Evolutionary conservation across 2,888 invertebrate species (phyloP).

Genomic region (Encarsia formosa): DNA sequence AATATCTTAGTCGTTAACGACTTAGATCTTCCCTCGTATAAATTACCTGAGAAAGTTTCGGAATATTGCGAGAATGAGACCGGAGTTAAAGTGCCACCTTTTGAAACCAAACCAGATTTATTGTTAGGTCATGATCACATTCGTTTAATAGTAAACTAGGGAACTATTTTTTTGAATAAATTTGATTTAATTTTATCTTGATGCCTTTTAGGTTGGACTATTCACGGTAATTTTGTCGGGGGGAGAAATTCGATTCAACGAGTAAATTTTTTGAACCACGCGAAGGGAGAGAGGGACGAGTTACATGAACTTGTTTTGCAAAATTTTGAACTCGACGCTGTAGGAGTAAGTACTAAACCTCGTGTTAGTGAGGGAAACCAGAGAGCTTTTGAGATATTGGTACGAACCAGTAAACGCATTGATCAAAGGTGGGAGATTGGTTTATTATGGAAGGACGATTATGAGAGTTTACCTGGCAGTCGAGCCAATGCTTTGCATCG

Average conservation of each 20-base stretch:
- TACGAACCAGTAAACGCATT: background rate
- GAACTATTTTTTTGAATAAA: background rate
- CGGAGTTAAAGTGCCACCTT: background rate
- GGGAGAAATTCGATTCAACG: no score
- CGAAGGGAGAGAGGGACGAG: no score
- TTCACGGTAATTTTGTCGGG: background rate
- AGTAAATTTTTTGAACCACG: no score
- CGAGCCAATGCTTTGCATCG: background rate
- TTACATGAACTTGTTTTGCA: no score
- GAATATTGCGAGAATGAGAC: background rate
- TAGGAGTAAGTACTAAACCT: no score
- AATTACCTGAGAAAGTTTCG: background rate
- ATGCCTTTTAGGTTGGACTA: background rate
- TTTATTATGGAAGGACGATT: background rate
- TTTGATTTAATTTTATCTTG: background rate
- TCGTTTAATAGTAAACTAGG: background rate
- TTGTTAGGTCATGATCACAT: constrained; percentile 1
- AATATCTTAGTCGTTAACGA: background rate
- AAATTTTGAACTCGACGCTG: no score
- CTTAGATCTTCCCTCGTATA: background rate
- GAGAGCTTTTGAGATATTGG: background rate
- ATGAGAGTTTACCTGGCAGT: background rate
- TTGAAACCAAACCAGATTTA: background rate
- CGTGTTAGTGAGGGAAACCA: no score
- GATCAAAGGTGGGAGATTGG: background rate